Evolutionary conservation across 2,797 vertebrate genomes (phyloP), one percentile per base, ranked within the genome.

Genomic region (Brachymystax lenok): DNA sequence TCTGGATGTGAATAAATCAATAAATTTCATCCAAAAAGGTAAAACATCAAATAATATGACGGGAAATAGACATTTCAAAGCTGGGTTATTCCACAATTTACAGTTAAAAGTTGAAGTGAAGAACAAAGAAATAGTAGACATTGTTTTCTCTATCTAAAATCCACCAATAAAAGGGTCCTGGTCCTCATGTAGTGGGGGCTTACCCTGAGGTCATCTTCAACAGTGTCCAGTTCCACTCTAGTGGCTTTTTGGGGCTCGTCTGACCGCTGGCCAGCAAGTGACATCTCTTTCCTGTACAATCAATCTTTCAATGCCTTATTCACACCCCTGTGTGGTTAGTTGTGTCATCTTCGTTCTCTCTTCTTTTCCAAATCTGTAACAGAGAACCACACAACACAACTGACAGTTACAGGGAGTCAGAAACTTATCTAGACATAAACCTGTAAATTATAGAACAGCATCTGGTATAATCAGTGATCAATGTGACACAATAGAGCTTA

Each of bases 321-420:
- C 91, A 98, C 0, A 94, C 95, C 0, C 94, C 96, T 1, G 93
- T 95, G 79, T 97, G 96, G 88, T 94, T 96, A 28, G 94, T 94
- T 84, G 81, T 84, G 75, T 88, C 87, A 69, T 94, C 93, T 0
- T 94, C 93, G 30, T 86, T 90, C 33, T 95, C 96, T 0, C 96
- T 94, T 81, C 97, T 95, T 87, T 98, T 99, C 98, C 98, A 99
- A 84, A 99, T 98, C 98, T 99, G 86, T 0, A 54, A 80, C 19
- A 69, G 78, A 80, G 6, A 46, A 56, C 64, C 5, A 79, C 21
- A 52, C 5, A 4, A 30, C 12, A 21, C 14, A 21, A 17, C 14
- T 35, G 50, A 21, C 67, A 52, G 14, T 46, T 50, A 21, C 10
- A 12, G n/a, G 12, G 19, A 46, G 40, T 70, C 69, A 17, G 17